Evolutionary conservation across 2,888 invertebrate species (phyloP), one percentile per base, ranked within the genome.

Genomic region (Epistrophe grossulariae): DNA sequence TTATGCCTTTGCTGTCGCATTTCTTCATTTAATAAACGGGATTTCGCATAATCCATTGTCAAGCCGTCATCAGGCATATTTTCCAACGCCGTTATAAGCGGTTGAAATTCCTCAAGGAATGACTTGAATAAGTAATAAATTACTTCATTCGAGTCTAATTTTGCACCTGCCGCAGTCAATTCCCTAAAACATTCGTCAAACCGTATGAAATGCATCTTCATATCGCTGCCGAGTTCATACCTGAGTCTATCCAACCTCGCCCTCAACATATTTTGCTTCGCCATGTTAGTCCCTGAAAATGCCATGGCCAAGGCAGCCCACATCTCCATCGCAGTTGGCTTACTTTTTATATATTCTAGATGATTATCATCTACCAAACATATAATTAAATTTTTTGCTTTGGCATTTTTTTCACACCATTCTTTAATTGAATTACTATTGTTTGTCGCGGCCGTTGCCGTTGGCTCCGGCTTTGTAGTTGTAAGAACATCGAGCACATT

Each of bases 251-350:
- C 55, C 4, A 62, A 60, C n/a, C 68, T 55, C 9, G 77, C 45
- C 8, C 83, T 50, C 31, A 87, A 45, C 80, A 83, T 80, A 50
- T 88, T 88, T 66, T 76, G 83, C 17, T 88, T 87, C 3, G 83
- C 79, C 60, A 78, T 76, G n/a, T 84, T 85, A 15, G 79, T 85
- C 3, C 79, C 80, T 19, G 85, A 84, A 50, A 80, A 84, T 4
- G 66, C 50, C n/a, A 8, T 13, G 6, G 40, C 43, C 24, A 84
- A 28, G 11, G 76, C 66, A 19, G n/a, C 64, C 79, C 79, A 84
- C 82, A 85, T 85, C 0, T 77, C 62, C 57, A 57, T 82, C 7
- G 85, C 88, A 0, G 72, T 82, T 11, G 68, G 17, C 35, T 88
- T 88, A 38, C 78, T 48, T 82, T 84, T 79, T 9, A 88, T 82